Percentiles rank a stretch among this genome's conserved stretches.
Evolutionary conservation across 2,888 invertebrate species (phyloP).

Genomic region (Zygothrica quintamaculata): DNA sequence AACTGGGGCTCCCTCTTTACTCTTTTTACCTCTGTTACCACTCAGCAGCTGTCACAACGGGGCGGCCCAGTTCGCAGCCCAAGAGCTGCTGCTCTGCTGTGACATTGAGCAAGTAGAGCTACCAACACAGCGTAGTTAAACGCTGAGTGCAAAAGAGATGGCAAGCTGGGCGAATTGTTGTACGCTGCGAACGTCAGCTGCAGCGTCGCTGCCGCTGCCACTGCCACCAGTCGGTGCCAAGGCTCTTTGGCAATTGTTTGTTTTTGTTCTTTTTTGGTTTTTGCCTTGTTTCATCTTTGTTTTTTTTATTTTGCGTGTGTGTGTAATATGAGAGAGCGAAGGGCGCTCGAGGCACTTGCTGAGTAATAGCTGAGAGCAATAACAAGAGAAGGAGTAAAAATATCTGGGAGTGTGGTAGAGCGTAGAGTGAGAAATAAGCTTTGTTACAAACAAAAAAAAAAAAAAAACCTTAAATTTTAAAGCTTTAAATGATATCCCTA

Average conservation of each 20-base stretch:
- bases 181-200: conserved; percentile 39
- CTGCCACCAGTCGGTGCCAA: conserved; percentile 74
- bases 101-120: conserved; percentile 54
- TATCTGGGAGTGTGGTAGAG: too few species aligned
- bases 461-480: neutral
- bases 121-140: conserved; percentile 19
- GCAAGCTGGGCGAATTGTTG: conserved; percentile 37
- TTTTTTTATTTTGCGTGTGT: conserved; percentile 24
- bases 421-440: too few species aligned
- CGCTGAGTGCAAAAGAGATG: conserved; percentile 35
- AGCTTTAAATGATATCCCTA: conserved; percentile 8
- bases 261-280: conserved; percentile 65
- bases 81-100: conserved; percentile 38
- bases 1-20: conserved; percentile 10
- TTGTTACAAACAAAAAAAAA: too few species aligned
- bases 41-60: conserved; percentile 38
- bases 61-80: conserved; percentile 67
- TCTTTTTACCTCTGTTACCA: neutral
- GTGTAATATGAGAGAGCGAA: conserved; percentile 19
- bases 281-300: too few species aligned
- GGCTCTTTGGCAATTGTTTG: conserved; percentile 76
- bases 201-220: conserved; percentile 55
- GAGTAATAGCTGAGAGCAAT: conserved; percentile 1
- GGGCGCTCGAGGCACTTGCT: conserved; percentile 5
- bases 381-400: conserved; percentile 13